Evolutionary conservation across 2,113 vertebrate species (phyloP).

Genomic region (Marmota monax): DNA sequence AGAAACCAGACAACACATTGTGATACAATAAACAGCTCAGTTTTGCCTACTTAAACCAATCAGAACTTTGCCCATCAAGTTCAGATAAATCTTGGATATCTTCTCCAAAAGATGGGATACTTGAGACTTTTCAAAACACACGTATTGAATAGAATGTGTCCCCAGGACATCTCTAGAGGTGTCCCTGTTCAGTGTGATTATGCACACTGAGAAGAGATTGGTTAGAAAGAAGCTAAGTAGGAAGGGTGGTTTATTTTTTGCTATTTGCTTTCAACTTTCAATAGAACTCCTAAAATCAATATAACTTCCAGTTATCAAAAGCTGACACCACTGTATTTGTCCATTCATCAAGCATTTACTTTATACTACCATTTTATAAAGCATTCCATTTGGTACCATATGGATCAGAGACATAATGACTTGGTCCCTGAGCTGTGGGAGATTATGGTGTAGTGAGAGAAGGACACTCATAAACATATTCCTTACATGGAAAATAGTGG

Average conservation of each 20-base stretch:
- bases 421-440: neutral
- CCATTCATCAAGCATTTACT: slow-evolving; percentile 32
- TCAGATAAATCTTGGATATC: slow-evolving; percentile 14
- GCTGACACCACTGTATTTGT: neutral
- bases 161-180: neutral
- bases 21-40: neutral
- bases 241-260: neutral
- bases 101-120: neutral
- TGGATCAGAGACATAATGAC: neutral
- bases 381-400: neutral
- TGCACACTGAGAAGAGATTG: neutral
- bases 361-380: slow-evolving; percentile 20
- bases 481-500: slow-evolving; percentile 2
- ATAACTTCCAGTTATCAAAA: neutral
- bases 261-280: slow-evolving; percentile 22
- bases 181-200: neutral
- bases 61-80: neutral
- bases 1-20: neutral
- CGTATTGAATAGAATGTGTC: slow-evolving; percentile 26
- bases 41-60: neutral
- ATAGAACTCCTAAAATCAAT: neutral
- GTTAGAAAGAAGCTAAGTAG: neutral
- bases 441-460: slow-evolving; percentile 21
- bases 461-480: neutral
- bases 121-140: slow-evolving; percentile 30